phyloP scores from a whole-genome alignment of 2,797 vertebrate genomes.

The Schizopygopsis malacanthus region DNA sequence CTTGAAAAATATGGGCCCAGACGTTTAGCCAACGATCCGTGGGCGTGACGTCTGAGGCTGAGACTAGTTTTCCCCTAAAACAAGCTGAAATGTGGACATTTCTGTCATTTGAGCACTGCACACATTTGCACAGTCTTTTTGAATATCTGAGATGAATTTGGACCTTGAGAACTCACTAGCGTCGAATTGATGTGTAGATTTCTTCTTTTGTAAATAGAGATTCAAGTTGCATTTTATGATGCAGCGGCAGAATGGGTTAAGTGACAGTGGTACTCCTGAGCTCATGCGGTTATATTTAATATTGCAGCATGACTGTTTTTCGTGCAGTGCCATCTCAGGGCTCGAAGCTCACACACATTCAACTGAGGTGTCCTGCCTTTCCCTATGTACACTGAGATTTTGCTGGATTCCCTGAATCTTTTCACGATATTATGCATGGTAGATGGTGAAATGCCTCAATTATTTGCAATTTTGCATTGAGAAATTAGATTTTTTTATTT shows the following conservation, averaged over 20 bases:
- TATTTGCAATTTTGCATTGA: neutral
- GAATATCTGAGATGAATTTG: neutral
- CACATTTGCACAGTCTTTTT: neutral
- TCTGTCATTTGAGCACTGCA: neutral
- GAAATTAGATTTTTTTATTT: neutral
- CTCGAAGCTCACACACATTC: neutral
- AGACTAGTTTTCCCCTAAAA: neutral
- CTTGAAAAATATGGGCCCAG: too few relatives aligned
- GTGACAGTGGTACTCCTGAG: neutral
- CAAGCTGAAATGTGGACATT: neutral
- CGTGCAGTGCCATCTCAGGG: neutral
- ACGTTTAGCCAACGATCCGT: too few relatives aligned
- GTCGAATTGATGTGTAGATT: neutral
- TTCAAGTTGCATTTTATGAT: neutral
- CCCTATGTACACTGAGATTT: neutral
- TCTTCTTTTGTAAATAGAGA: neutral
- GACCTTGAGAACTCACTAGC: neutral
- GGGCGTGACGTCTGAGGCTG: too few relatives aligned
- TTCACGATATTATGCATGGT: neutral
- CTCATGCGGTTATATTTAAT: too few relatives aligned
- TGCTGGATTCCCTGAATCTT: neutral
- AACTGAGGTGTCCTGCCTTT: neutral
- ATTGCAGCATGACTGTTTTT: neutral
- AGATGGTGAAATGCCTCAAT: neutral
- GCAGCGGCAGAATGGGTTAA: neutral